Conservation (phyloP, 2,888 invertebrate species). For the Xanthia togata region DNA sequence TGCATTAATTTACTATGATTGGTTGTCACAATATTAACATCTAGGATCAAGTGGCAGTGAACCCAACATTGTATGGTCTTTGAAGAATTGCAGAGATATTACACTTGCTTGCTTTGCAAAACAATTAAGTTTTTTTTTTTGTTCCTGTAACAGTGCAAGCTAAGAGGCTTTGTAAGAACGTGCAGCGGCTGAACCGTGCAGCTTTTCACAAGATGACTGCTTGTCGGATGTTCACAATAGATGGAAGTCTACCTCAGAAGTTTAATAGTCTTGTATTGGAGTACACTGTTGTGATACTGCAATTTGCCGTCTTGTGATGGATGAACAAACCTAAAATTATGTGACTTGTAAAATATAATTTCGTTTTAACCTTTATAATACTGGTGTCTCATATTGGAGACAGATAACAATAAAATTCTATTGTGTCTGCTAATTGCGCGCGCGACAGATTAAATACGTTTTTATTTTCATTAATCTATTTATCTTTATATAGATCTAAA, state of each 20-base stretch:
- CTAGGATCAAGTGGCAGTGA: too few relatives aligned
- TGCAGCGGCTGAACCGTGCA: constrained; percentile 27
- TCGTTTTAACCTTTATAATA: too few relatives aligned
- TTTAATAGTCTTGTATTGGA: constrained; percentile 21
- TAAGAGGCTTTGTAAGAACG: constrained; percentile 38
- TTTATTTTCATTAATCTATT: too few relatives aligned
- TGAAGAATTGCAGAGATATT: background rate
- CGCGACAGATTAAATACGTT: too few relatives aligned
- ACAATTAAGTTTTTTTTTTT: background rate
- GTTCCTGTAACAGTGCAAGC: constrained; percentile 15
- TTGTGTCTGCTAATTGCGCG: too few relatives aligned
- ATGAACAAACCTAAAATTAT: background rate
- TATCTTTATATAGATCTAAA: too few relatives aligned
- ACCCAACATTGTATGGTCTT: background rate
- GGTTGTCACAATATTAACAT: too few relatives aligned
- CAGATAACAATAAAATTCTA: too few relatives aligned
- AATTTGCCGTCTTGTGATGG: constrained; percentile 21
- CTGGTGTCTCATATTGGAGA: too few relatives aligned
- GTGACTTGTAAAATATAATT: background rate
- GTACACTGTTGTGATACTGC: constrained; percentile 29
- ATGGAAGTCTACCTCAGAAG: constrained; percentile 14
- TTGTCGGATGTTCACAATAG: constrained; percentile 20
- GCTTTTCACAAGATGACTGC: constrained; percentile 25
- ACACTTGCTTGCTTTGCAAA: background rate
- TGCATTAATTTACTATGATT: too few relatives aligned